These are phyloP conservation scores for Vanessa atalanta DNA, from an alignment of 1,140 invertebrate species.

Conservation along the genomic window DNA sequence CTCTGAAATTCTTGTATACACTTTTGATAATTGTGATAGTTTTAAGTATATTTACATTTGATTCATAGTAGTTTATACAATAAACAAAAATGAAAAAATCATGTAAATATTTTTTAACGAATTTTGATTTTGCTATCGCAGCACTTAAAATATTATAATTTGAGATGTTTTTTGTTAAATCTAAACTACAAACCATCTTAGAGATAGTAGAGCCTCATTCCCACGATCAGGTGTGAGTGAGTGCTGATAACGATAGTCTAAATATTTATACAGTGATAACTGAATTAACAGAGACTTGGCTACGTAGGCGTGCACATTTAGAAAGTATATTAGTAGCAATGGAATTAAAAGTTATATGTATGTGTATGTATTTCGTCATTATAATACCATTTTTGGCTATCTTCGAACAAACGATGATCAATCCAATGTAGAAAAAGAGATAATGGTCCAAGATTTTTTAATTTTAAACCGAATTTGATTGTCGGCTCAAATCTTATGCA, in stretches of 20 bases:
- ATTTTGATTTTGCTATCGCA: background rate
- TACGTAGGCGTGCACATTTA: slow-evolving; percentile 22
- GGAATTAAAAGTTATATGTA: background rate
- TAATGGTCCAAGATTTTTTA: background rate
- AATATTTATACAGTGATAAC: slow-evolving; percentile 56
- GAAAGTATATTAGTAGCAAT: slow-evolving; percentile 8
- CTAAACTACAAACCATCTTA: slow-evolving; percentile 15
- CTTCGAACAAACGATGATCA: no score
- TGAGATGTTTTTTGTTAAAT: slow-evolving; percentile 9
- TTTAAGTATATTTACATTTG: no score
- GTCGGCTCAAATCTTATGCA: background rate
- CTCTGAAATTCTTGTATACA: no score
- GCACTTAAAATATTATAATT: background rate
- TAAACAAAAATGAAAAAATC: no score
- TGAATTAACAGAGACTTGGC: slow-evolving; percentile 39
- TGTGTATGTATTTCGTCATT: no score
- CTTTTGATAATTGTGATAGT: no score
- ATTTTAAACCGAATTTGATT: background rate
- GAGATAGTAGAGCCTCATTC: slow-evolving; percentile 50
- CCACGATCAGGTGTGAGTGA: slow-evolving; percentile 51
- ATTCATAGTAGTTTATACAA: no score
- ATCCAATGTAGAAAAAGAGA: no score
- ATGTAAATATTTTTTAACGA: no score
- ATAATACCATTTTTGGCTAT: no score
- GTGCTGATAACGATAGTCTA: slow-evolving; percentile 46